phyloP scores from a whole-genome alignment of 64 coral and sea anemone genomes.

The Montipora cactus region DNA sequence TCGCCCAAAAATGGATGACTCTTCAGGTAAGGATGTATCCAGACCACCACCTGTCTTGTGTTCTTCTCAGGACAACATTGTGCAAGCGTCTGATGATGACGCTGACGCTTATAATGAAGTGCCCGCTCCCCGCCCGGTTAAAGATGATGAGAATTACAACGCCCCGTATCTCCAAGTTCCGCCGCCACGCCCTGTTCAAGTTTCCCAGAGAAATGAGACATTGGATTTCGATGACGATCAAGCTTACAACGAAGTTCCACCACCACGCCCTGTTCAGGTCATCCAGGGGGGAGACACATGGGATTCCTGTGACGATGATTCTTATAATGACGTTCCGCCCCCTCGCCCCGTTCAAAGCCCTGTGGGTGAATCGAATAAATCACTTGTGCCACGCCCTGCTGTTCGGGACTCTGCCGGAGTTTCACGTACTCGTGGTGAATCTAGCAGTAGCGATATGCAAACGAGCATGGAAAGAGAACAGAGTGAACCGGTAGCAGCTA shows the following conservation, averaged over 20 bases:
- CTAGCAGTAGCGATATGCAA: background rate
- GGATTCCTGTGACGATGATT: background rate
- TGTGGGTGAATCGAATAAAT: background rate
- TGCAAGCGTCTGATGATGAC: background rate
- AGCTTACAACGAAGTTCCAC: background rate
- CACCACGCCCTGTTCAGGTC: background rate
- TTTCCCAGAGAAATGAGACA: background rate
- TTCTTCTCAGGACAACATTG: background rate
- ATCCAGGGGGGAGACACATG: background rate
- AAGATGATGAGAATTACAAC: background rate
- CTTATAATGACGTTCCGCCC: background rate
- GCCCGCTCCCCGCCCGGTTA: background rate
- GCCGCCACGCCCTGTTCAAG: background rate
- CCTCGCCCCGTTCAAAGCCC: background rate
- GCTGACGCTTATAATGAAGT: background rate
- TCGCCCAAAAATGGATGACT: background rate
- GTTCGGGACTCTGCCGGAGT: background rate
- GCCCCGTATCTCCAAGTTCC: background rate
- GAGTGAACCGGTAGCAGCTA: background rate
- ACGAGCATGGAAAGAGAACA: slow-evolving; percentile 3
- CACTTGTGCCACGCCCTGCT: background rate
- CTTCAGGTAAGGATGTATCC: background rate
- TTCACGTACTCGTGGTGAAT: slow-evolving; percentile 2
- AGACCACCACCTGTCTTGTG: background rate
- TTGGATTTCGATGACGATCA: background rate